Evolutionary conservation across 2,888 invertebrate genomes (phyloP).

Genomic region (Resseliella maxima): DNA sequence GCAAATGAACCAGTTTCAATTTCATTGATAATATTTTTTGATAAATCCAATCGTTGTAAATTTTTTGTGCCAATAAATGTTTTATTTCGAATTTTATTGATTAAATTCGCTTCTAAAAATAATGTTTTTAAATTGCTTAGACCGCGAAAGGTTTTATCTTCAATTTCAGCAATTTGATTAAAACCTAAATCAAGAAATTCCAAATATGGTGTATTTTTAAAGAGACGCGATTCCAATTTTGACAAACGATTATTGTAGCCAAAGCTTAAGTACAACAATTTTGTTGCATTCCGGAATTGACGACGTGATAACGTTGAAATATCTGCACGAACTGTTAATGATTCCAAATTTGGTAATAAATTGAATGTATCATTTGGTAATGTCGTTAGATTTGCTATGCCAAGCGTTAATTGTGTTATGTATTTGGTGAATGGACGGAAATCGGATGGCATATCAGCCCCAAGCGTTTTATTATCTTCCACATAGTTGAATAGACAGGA

Average conservation of each 20-base stretch:
- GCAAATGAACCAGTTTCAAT: neutral
- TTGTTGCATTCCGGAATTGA: neutral
- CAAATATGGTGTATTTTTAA: neutral
- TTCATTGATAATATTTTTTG: neutral
- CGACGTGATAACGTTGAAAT: neutral
- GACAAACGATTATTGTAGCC: neutral
- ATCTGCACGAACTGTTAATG: neutral
- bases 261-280: neutral
- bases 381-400: conserved; percentile 39
- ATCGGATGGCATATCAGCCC: neutral
- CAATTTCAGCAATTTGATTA: conserved; percentile 19
- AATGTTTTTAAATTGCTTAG: neutral
- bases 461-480: neutral
- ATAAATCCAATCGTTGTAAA: neutral
- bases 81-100: neutral
- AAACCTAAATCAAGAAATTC: conserved; percentile 19
- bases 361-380: conserved; percentile 1
- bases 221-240: neutral
- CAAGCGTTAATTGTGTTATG: conserved; percentile 2
- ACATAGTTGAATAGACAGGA: conserved; percentile 23
- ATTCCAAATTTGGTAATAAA: neutral
- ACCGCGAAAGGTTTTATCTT: neutral
- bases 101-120: conserved; percentile 26
- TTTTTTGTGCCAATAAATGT: neutral
- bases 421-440: neutral